Evolutionary conservation across 2,797 vertebrate species (phyloP), one percentile per base, ranked within the genome.

Genomic region (Clamator glandarius): DNA sequence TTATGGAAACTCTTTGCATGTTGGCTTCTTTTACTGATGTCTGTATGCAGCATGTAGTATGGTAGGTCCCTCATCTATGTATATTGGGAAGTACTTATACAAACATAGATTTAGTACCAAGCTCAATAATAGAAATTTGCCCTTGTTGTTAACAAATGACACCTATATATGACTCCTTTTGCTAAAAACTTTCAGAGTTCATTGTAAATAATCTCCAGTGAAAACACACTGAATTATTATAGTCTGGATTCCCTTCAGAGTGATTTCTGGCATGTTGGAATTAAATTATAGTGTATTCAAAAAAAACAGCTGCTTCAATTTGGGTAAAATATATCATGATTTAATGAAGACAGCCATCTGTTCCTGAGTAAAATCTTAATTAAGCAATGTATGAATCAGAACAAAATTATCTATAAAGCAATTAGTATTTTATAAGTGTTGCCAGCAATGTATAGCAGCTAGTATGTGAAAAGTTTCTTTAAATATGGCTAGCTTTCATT

Each of bases 341-440:
- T 96, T 96, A 97, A 96, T 96, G 95, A 96, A 97, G 92, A 95
- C 67, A 96, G 68, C 95, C 96, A 97, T 97, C 97, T 98, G 97
- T 57, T 95, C 58, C 59, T 80, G 90, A 89, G 70, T 88, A 94
- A 96, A 97, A 92, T 92, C 68, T 92, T 96, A 97, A 97, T 97
- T 96, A 97, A 97, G 95, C 88, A 94, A 95, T 96, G 95, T 96
- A 96, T 86, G 89, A 93, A 97, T 97, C 96, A 97, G 96, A 97
- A 92, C 93, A 96, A 95, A 97, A 95, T 93, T 89, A 96, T 78
- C 85, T 87, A 90, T 94, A 90, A 93, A 94, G 84, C 70, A 95
- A 90, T 96, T 96, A 96, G 93, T 95, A 95, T 94, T 95, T 90
- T 84, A 17, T 88, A 91, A 96, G 79, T 75, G 87, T 75, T 64